Evolutionary conservation across 2,797 vertebrate genomes (phyloP), one percentile per base, ranked within the genome.

Genomic region (Heteromormyrus szaboi): DNA sequence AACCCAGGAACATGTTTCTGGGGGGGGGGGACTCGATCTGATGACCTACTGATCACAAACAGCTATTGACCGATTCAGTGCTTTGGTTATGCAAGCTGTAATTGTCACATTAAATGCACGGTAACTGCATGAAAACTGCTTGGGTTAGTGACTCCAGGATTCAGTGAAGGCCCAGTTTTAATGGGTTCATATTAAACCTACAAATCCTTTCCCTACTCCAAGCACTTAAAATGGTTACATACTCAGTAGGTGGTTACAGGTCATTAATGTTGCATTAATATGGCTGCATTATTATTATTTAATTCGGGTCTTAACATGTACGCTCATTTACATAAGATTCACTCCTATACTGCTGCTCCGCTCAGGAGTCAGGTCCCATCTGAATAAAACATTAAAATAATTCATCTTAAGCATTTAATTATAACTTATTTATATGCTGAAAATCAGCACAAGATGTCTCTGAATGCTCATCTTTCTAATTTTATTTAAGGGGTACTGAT

Each of bases 331-430:
- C 72, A n/a, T 54, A 19, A 72, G 72, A 87, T 25, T 85, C 54
- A 68, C 50, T 53, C 72, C 33, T 41, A n/a, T n/a, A 25, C 48
- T n/a, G 33, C 86, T 85, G 87, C 88, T 72, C 62, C 33, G 37
- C 6, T 17, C 79, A 85, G 51, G 87, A 88, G 89, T 53, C 54
- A 53, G 85, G 88, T 22, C 86, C 88, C 88, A 86, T 83, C 90
- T 93, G 91, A 94, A 94, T 94, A 93, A 94, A 94, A 93, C 91
- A 94, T 94, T 87, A 91, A 92, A 93, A 94, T 93, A 93, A 93
- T 93, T 94, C 91, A 92, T 90, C 92, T 92, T 93, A 93, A 94
- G 92, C 88, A 94, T 94, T 93, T 93, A 92, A 88, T 91, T 14
- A 91, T 94, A 89, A 88, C 92, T 94, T 90, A 94, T 94, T 91